Percentiles rank a stretch among this genome's conserved stretches.
phyloP scores from a whole-genome alignment of 2,888 invertebrate species.

The Eupithecia abbreviata region DNA sequence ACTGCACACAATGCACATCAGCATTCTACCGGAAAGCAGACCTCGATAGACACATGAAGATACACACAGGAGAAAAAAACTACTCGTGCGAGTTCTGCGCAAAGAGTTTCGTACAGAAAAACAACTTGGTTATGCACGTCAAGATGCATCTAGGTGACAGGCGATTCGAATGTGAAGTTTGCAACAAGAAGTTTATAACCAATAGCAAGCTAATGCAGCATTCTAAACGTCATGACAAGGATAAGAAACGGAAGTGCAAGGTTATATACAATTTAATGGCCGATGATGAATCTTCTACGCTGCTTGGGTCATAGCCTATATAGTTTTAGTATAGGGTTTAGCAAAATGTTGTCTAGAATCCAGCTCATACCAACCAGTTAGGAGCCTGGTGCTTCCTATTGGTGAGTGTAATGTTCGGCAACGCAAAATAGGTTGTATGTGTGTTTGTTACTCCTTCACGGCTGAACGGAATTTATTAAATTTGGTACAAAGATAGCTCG shows the following conservation, averaged over 20 bases:
- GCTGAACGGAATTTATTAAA: no score
- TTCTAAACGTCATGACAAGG: conserved; percentile 65
- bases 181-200: conserved; percentile 68
- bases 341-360: no score
- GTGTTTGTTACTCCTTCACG: no score
- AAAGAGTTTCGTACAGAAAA: conserved; percentile 72
- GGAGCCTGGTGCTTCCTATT: no score
- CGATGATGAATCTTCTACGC: not conserved
- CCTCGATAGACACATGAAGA: conserved; percentile 69
- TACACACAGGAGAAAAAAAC: conserved; percentile 70
- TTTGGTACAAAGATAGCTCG: no score
- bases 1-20: conserved; percentile 64
- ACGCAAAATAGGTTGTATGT: no score
- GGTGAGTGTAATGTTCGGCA: no score
- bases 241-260: conserved; percentile 52
- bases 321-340: not conserved
- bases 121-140: conserved; percentile 72
- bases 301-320: not conserved
- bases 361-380: no score
- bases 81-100: conserved; percentile 70
- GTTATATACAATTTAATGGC: not conserved
- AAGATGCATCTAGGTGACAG: conserved; percentile 72
- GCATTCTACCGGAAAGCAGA: conserved; percentile 74
- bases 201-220: conserved; percentile 66
- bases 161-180: conserved; percentile 63